Evolutionary conservation across 2,888 invertebrate genomes (phyloP), one percentile per base, ranked within the genome.

Genomic region (Emmelina monodactyla): DNA sequence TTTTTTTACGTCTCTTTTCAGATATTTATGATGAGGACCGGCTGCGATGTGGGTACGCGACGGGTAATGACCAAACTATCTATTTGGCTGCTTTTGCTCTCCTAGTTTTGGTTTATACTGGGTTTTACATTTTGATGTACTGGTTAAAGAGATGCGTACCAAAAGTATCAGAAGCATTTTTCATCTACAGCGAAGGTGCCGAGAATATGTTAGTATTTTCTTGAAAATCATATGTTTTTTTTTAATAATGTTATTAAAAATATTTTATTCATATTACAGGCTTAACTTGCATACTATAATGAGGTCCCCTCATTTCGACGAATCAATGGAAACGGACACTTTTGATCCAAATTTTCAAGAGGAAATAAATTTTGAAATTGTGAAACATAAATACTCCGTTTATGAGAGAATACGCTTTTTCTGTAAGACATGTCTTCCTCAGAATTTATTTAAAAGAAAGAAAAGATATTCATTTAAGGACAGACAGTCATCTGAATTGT

Each of bases 21-120:
- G 76, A 71, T 25, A 61, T 75, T 22, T 76, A 78, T 40, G 78
- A 78, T 37, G 78, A 78, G 43, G 78, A 78, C 32, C 62, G 71
- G 0, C 46, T 65, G 4, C 40, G 47, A 32, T 78, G 78, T 32
- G 69, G 67, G 2, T 52, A 40, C 6, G 43, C 48, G 0, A 37
- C 37, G 2, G 54, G 54, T 1, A 44, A 60, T 1, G 58, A 59
- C 30, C 62, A 62, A 39, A 66, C 62, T 43, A 65, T 76, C n/a
- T 62, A 51, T 15, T 49, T 76, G 10, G 71, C 72, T 1, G 67
- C 73, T 1, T 43, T 67, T 41, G 65, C 68, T 0, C 66, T 71
- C 36, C 43, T 76, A 3, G 62, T 62, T 0, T 55, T 71, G 1
- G 40, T 78, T 2, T 50, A 72, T 4, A 72, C 72, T 0, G 3